Percentiles rank a stretch among this genome's conserved stretches.
These are phyloP conservation scores for Tor tambroides DNA, from an alignment of 2,113 vertebrate genomes.

Conservation along the genomic window DNA sequence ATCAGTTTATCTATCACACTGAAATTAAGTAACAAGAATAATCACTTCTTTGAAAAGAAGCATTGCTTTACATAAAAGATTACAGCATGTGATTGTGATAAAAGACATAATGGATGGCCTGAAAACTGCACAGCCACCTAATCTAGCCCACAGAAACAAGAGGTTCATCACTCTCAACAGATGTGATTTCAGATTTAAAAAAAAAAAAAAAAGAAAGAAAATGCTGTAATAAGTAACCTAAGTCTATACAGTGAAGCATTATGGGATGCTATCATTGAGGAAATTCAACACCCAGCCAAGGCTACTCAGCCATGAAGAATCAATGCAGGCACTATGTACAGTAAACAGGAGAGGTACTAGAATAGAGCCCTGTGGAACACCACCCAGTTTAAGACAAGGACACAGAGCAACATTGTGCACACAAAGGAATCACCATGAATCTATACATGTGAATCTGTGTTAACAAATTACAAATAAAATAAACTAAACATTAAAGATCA, in stretches of 20 bases:
- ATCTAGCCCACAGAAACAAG: not conserved
- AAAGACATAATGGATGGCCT: not conserved
- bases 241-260: not conserved
- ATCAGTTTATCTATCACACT: not conserved
- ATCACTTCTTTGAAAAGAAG: not conserved
- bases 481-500: too few species aligned
- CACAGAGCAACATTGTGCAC: not conserved
- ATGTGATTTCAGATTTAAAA: not conserved
- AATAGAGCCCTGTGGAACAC: slow-evolving; percentile 3
- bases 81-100: not conserved
- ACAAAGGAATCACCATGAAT: not conserved
- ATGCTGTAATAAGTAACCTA: not conserved
- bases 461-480: not conserved
- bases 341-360: slow-evolving; percentile 23
- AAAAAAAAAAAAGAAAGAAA: not conserved
- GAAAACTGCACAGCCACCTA: not conserved
- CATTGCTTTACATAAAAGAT: not conserved
- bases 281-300: not conserved
- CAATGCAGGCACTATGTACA: slow-evolving; percentile 11
- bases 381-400: not conserved
- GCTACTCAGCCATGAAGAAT: not conserved
- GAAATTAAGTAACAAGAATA: not conserved
- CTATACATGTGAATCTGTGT: not conserved
- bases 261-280: not conserved
- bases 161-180: not conserved